phyloP scores from a whole-genome alignment of 2,888 invertebrate genomes.

The Erebia epiphron region DNA sequence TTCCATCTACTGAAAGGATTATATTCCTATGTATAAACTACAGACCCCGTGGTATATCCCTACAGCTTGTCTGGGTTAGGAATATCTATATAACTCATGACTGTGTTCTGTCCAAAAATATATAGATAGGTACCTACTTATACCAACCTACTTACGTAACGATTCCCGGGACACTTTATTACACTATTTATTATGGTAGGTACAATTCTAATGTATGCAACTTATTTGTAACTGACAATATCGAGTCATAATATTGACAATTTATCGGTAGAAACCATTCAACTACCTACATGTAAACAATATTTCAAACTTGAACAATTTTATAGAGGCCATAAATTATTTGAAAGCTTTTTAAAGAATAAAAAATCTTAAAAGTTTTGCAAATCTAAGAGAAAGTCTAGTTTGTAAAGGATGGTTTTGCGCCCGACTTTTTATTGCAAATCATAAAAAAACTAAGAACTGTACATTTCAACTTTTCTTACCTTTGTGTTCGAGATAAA shows the following conservation, averaged over 20 bases:
- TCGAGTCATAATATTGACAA: conserved; percentile 14
- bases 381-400: conserved; percentile 29
- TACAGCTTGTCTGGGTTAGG: too few species aligned
- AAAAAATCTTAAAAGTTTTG: conserved; percentile 19
- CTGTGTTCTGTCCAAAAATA: neutral
- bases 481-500: conserved; percentile 72
- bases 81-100: too few species aligned
- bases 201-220: conserved; percentile 19
- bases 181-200: neutral
- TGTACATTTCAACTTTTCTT: conserved; percentile 63
- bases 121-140: neutral
- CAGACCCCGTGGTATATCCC: too few species aligned
- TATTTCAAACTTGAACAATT: conserved; percentile 19
- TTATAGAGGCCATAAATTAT: conserved; percentile 27
- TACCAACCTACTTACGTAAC: neutral
- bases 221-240: conserved; percentile 28
- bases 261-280: conserved; percentile 12
- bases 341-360: conserved; percentile 8
- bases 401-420: conserved; percentile 30
- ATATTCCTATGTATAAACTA: too few species aligned
- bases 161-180: too few species aligned
- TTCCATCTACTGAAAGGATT: too few species aligned
- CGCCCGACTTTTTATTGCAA: conserved; percentile 48
- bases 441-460: conserved; percentile 56
- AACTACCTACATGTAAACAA: conserved; percentile 1